Percentiles rank a stretch among this genome's conserved stretches.
Evolutionary conservation across 2,888 invertebrate species (phyloP).

Genomic region (Hypolimnas misippus): DNA sequence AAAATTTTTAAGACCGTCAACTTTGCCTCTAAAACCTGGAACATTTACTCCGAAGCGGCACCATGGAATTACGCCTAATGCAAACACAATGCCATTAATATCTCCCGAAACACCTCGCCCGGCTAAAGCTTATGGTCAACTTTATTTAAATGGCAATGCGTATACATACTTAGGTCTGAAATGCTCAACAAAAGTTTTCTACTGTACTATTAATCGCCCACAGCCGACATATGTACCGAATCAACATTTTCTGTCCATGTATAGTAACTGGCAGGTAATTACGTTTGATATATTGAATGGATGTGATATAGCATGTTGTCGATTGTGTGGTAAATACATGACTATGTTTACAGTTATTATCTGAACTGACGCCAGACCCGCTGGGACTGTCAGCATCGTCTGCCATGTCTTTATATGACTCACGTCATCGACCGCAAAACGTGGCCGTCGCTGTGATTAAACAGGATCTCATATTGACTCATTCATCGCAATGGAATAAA

Average conservation of each 20-base stretch:
- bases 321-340: constrained; percentile 52
- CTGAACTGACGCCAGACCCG: constrained; percentile 87
- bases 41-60: constrained; percentile 92
- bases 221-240: constrained; percentile 97
- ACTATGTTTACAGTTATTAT: constrained; percentile 84
- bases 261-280: constrained; percentile 95
- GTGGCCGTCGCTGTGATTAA: constrained; percentile 85
- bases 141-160: constrained; percentile 95
- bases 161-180: constrained; percentile 96
- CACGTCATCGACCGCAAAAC: constrained; percentile 87
- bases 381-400: constrained; percentile 87
- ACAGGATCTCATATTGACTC: constrained; percentile 86
- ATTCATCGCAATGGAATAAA: constrained; percentile 86
- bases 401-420: constrained; percentile 90
- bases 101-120: constrained; percentile 96
- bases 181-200: constrained; percentile 95
- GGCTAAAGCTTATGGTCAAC: constrained; percentile 94
- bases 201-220: constrained; percentile 96
- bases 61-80: constrained; percentile 92
- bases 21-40: constrained; percentile 92
- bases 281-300: constrained; percentile 39
- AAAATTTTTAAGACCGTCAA: constrained; percentile 92
- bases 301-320: constrained; percentile 36
- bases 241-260: constrained; percentile 96
- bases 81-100: constrained; percentile 92